Conservation (phyloP, 2,888 invertebrate genomes). For the Dynastes hyllus region DNA sequence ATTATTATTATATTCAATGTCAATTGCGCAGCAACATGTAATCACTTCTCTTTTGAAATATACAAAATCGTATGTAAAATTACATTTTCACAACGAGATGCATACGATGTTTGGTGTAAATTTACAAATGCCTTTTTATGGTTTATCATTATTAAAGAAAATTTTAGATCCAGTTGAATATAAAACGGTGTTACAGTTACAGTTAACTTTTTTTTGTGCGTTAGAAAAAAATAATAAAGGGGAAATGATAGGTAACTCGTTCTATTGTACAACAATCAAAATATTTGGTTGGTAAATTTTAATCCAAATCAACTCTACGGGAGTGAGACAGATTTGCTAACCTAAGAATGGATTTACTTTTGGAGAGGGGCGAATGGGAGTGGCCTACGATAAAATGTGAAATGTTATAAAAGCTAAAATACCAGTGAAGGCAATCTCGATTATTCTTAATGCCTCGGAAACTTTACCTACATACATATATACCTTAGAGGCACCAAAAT, state of each 20-base stretch:
- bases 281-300: constrained; percentile 62
- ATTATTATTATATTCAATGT: too few species aligned
- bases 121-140: too few species aligned
- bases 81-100: too few species aligned
- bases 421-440: constrained; percentile 34
- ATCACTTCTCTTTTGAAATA: too few species aligned
- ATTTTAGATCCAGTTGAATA: too few species aligned
- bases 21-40: too few species aligned
- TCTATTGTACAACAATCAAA: constrained; percentile 56
- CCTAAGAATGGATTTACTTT: constrained; percentile 55
- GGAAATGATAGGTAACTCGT: constrained; percentile 13
- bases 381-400: constrained; percentile 55
- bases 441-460: constrained; percentile 36
- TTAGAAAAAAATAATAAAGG: constrained; percentile 8
- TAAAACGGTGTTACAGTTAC: neutral
- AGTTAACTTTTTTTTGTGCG: constrained; percentile 13
- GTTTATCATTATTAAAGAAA: too few species aligned
- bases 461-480: constrained; percentile 36
- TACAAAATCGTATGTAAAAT: too few species aligned
- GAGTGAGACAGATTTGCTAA: constrained; percentile 52
- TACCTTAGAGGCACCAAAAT: constrained; percentile 20
- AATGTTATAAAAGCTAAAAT: constrained; percentile 46
- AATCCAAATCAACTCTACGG: constrained; percentile 56
- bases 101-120: too few species aligned
- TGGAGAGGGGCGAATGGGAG: constrained; percentile 60